Evolutionary conservation across 2,797 vertebrate species (phyloP).

Genomic region (Gambelia wislizenii): DNA sequence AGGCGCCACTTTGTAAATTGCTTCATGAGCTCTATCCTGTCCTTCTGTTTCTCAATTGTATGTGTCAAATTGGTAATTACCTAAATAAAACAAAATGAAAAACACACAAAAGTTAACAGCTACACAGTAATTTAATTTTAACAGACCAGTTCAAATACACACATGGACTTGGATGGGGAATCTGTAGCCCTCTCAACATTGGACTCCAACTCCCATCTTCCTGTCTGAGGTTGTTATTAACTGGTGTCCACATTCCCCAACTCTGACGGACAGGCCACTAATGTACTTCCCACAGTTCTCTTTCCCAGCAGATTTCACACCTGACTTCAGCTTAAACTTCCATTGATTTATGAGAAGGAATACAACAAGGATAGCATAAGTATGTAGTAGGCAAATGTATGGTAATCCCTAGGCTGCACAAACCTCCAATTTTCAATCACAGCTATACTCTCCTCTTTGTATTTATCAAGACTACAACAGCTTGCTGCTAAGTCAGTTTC

Average conservation of each 20-base stretch:
- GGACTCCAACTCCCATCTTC: not conserved
- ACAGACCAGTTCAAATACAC: not conserved
- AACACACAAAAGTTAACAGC: not conserved
- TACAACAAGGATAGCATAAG: not conserved
- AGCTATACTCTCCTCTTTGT: too few species aligned
- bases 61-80: conserved; percentile 89
- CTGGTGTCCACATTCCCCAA: not conserved
- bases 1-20: conserved; percentile 90
- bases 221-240: not conserved
- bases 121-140: not conserved
- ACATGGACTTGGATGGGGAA: not conserved
- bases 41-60: conserved; percentile 89
- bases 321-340: not conserved
- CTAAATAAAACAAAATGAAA: conserved; percentile 74
- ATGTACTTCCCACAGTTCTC: not conserved
- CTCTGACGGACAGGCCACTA: not conserved
- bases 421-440: not conserved
- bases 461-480: not conserved
- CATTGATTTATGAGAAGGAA: not conserved
- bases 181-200: not conserved
- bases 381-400: not conserved
- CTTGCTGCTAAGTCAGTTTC: not conserved
- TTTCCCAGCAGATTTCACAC: not conserved
- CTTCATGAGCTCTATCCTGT: conserved; percentile 89
- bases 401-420: not conserved